Percentiles rank a stretch among this genome's conserved stretches.
Evolutionary conservation across 2,888 invertebrate genomes (phyloP).

Genomic region (Deilephila porcellus): DNA sequence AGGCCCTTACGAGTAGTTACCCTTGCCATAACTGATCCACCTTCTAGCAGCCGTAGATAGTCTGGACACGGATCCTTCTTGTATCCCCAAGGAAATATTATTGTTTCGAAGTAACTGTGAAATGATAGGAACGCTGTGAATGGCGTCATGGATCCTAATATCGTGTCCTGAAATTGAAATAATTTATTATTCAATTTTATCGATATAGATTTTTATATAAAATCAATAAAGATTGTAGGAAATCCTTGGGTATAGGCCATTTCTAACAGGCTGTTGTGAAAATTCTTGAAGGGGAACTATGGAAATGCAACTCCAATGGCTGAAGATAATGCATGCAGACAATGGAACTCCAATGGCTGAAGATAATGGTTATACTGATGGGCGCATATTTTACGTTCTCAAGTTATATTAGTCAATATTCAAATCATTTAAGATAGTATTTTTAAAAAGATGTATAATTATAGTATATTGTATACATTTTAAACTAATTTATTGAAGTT

Average conservation of each 20-base stretch:
- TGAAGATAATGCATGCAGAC: no score
- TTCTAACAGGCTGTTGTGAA: no score
- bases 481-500: background rate
- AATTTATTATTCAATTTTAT: background rate
- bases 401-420: no score
- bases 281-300: no score
- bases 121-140: slow-evolving; percentile 78
- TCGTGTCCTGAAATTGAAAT: slow-evolving; percentile 65
- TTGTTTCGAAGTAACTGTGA: slow-evolving; percentile 77
- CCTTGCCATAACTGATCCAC: slow-evolving; percentile 71
- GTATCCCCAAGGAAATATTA: slow-evolving; percentile 79
- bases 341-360: no score
- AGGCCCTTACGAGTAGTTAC: slow-evolving; percentile 60
- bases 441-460: background rate
- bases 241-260: no score
- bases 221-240: no score
- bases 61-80: slow-evolving; percentile 71
- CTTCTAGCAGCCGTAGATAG: slow-evolving; percentile 71
- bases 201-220: no score
- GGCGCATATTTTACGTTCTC: no score
- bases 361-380: no score
- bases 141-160: slow-evolving; percentile 61
- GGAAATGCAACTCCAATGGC: no score
- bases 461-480: background rate
- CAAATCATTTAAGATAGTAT: no score